Evolutionary conservation across 2,113 vertebrate species (phyloP).

Genomic region (Rana temporaria): DNA sequence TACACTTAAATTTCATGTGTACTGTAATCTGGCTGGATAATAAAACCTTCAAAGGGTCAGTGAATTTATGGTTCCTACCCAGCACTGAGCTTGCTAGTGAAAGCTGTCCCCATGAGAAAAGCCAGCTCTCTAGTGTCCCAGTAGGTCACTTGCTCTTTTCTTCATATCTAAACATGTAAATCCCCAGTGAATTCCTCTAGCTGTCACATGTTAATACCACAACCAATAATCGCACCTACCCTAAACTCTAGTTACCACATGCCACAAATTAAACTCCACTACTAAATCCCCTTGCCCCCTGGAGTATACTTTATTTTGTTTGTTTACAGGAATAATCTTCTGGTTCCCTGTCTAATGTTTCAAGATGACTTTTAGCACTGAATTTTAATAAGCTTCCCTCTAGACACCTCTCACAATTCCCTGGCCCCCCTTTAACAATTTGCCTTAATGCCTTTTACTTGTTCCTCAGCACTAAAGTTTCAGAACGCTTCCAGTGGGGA

Average conservation of each 20-base stretch:
- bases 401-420: conserved; percentile 44
- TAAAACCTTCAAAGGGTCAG: conserved; percentile 40
- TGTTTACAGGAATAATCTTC: conserved; percentile 34
- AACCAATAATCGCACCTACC: conserved; percentile 45
- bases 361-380: conserved; percentile 29
- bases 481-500: conserved; percentile 34
- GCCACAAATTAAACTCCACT: not conserved
- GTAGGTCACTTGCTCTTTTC: conserved; percentile 45
- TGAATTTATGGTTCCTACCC: conserved; percentile 44
- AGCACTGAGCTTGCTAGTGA: conserved; percentile 24
- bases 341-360: conserved; percentile 31
- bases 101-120: conserved; percentile 29
- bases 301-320: conserved; percentile 32
- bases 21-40: conserved; percentile 30
- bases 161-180: conserved; percentile 32
- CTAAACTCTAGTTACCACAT: conserved; percentile 31
- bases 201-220: conserved; percentile 39
- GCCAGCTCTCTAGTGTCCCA: conserved; percentile 41
- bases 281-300: not conserved
- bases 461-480: conserved; percentile 42
- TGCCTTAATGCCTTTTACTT: conserved; percentile 43
- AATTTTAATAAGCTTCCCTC: conserved; percentile 41
- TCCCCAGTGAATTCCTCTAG: conserved; percentile 40
- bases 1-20: conserved; percentile 48
- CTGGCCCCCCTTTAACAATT: conserved; percentile 35